Evolutionary conservation across 2,113 vertebrate genomes (phyloP).

Genomic region (Epinephelus lanceolatus): DNA sequence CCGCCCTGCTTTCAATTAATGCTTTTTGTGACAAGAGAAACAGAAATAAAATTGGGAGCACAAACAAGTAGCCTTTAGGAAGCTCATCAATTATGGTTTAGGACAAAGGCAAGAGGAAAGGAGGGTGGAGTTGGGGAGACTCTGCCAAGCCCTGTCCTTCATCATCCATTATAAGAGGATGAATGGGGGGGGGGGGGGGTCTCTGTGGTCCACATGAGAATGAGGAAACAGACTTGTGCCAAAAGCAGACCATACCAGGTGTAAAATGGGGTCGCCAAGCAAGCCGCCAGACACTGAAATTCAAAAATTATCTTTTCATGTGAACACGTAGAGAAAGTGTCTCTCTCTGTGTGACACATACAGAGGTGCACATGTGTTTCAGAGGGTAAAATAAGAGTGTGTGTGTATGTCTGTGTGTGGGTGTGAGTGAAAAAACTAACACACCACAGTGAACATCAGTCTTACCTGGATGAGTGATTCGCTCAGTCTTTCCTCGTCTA

Average conservation of each 20-base stretch:
- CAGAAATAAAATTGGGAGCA: conserved; percentile 54
- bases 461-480: conserved; percentile 98
- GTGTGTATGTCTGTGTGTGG: background rate
- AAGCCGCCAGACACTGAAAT: conserved; percentile 29
- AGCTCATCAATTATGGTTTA: conserved; percentile 83
- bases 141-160: conserved; percentile 79
- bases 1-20: conserved; percentile 75
- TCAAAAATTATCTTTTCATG: conserved; percentile 35
- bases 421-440: conserved; percentile 29
- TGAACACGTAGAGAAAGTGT: background rate
- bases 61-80: conserved; percentile 76
- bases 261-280: conserved; percentile 56
- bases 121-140: conserved; percentile 69
- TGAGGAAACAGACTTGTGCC: conserved; percentile 49
- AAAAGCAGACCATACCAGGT: conserved; percentile 44
- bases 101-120: conserved; percentile 77
- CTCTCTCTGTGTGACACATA: background rate
- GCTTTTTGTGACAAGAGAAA: conserved; percentile 53
- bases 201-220: conserved; percentile 63
- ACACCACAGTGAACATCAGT: conserved; percentile 58
- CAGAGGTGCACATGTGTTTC: conserved; percentile 5
- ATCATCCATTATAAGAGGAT: conserved; percentile 77
- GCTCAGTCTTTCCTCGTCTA: conserved; percentile 93
- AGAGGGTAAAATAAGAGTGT: conserved; percentile 19
- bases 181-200: conserved; percentile 71